These are phyloP conservation scores for Akabosia matsudoensis DNA, from an alignment of 1,140 invertebrate genomes.

Conservation along the genomic window DNA sequence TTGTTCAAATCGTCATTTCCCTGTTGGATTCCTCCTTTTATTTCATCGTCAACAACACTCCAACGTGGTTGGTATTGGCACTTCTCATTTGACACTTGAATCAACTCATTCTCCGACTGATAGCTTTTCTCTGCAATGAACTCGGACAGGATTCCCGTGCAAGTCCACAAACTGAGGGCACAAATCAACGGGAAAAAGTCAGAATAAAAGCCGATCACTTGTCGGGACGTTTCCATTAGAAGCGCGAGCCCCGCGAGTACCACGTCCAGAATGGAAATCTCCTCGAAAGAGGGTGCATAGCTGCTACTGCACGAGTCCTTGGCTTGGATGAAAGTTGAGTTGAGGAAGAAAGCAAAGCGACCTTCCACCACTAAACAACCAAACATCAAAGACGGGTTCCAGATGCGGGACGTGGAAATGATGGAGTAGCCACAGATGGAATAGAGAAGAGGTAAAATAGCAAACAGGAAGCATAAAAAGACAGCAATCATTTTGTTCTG, in stretches of 20 bases:
- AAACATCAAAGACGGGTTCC: slow-evolving; percentile 2
- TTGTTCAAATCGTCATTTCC: too few relatives aligned
- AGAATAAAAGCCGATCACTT: background rate
- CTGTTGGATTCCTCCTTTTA: too few relatives aligned
- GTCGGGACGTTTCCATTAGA: background rate
- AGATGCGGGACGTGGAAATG: background rate
- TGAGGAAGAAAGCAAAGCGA: slow-evolving; percentile 18
- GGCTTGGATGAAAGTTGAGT: background rate
- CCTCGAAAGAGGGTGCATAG: background rate
- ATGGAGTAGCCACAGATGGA: background rate
- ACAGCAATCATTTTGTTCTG: background rate
- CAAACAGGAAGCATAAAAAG: background rate
- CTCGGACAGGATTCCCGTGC: background rate
- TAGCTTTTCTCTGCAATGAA: too few relatives aligned
- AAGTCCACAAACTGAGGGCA: background rate
- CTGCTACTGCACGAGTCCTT: background rate
- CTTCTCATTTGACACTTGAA: too few relatives aligned
- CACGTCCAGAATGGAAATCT: background rate
- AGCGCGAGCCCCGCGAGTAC: background rate
- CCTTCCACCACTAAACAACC: background rate
- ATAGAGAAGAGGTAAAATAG: background rate
- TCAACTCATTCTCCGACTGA: too few relatives aligned
- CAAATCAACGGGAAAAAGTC: slow-evolving; percentile 14
- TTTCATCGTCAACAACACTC: too few relatives aligned
- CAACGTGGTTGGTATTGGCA: too few relatives aligned